Conservation (phyloP, 2,797 vertebrate genomes). For the Ataeniobius toweri region DNA sequence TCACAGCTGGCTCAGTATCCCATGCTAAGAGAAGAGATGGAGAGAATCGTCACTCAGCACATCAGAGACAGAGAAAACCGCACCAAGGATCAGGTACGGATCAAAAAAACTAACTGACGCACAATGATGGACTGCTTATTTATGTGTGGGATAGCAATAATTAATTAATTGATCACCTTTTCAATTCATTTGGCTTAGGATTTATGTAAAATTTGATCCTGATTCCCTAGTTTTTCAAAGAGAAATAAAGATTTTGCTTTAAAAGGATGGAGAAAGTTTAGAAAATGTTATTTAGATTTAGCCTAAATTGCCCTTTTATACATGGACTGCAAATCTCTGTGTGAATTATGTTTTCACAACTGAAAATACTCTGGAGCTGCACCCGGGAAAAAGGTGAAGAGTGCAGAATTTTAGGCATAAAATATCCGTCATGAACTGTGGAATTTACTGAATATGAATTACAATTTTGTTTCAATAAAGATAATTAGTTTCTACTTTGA, state of each 20-base stretch:
- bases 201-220: neutral
- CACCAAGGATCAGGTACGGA: constrained; percentile 91
- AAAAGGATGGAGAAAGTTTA: neutral
- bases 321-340: neutral
- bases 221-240: neutral
- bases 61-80: constrained; percentile 94
- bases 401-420: neutral
- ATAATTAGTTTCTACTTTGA: neutral
- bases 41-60: constrained; percentile 96
- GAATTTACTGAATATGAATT: neutral
- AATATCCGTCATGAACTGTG: too few relatives aligned
- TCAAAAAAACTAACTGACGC: neutral
- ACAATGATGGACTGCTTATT: neutral
- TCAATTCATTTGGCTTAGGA: neutral
- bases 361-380: neutral
- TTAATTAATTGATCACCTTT: neutral
- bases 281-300: neutral
- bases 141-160: neutral
- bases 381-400: neutral
- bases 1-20: constrained; percentile 96
- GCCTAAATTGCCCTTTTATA: neutral
- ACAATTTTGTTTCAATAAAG: neutral
- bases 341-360: neutral
- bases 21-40: constrained; percentile 96
- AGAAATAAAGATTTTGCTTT: neutral